phyloP scores from a whole-genome alignment of 2,888 invertebrate species.

The Archips crataeganus region DNA sequence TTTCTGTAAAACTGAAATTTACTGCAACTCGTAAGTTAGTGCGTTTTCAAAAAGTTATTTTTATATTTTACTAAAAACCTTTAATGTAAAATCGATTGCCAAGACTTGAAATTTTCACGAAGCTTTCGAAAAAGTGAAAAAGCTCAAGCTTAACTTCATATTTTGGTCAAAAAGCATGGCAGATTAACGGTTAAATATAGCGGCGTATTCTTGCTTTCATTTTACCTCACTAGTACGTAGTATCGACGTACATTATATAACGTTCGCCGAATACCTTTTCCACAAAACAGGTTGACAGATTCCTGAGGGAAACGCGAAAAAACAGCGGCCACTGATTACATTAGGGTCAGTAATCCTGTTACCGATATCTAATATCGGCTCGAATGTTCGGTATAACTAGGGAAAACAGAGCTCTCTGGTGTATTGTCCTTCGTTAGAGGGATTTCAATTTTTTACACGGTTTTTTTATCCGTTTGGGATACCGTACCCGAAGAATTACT shows the following conservation, averaged over 20 bases:
- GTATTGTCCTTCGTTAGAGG: slow-evolving; percentile 83
- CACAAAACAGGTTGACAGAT: slow-evolving; percentile 64
- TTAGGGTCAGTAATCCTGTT: slow-evolving; percentile 85
- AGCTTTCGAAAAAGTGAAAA: no score
- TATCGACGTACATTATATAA: slow-evolving; percentile 5
- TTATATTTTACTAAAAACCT: no score
- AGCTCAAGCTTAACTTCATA: no score
- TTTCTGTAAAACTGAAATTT: no score
- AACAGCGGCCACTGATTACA: slow-evolving; percentile 77
- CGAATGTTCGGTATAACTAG: slow-evolving; percentile 75
- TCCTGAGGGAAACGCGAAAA: slow-evolving; percentile 65
- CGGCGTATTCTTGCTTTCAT: not conserved
- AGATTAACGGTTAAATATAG: not conserved
- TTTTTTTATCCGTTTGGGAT: slow-evolving; percentile 51
- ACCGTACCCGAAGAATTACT: no score
- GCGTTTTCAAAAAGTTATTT: no score
- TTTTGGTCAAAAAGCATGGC: no score
- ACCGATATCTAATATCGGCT: slow-evolving; percentile 81
- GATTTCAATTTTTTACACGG: slow-evolving; percentile 72
- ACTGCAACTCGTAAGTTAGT: no score
- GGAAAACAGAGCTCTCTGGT: slow-evolving; percentile 78
- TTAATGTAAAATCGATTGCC: no score
- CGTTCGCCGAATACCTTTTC: slow-evolving; percentile 28
- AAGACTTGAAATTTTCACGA: no score
- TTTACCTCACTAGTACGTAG: not conserved